phyloP scores from a whole-genome alignment of 2,888 invertebrate genomes.

The Liposcelis brunnea region DNA sequence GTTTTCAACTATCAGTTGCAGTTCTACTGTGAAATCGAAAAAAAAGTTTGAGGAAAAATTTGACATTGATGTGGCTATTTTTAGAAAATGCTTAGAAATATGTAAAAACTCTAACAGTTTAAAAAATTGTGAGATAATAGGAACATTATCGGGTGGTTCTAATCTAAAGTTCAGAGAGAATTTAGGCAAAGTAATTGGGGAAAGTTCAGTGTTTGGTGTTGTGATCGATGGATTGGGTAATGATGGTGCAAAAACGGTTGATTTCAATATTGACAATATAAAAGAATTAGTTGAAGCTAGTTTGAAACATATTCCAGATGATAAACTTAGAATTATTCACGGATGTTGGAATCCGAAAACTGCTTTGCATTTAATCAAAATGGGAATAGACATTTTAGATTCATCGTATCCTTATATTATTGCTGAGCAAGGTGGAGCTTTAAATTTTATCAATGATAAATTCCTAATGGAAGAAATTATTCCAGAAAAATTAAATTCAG shows the following conservation, averaged over 20 bases:
- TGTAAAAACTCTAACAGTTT: conserved; percentile 34
- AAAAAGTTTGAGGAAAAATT: conserved; percentile 58
- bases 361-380: conserved; percentile 49
- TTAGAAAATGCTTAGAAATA: conserved; percentile 48
- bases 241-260: conserved; percentile 43
- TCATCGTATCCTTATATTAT: conserved; percentile 60
- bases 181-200: conserved; percentile 40
- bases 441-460: conserved; percentile 38
- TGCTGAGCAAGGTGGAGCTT: conserved; percentile 49
- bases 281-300: conserved; percentile 42
- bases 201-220: conserved; percentile 47
- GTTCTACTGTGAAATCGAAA: conserved; percentile 44
- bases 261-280: conserved; percentile 34
- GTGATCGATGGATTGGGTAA: conserved; percentile 68
- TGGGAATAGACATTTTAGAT: conserved; percentile 79
- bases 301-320: conserved; percentile 42
- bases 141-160: conserved; percentile 59
- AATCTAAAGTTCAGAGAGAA: conserved; percentile 41
- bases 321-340: conserved; percentile 52
- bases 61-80: conserved; percentile 45
- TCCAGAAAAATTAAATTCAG: conserved; percentile 3
- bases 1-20: conserved; percentile 65
- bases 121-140: conserved; percentile 36
- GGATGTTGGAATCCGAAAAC: conserved; percentile 64
- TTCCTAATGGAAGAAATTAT: neutral